Evolutionary conservation across 2,888 invertebrate species (phyloP).

Genomic region (Ecliptopera silaceata): DNA sequence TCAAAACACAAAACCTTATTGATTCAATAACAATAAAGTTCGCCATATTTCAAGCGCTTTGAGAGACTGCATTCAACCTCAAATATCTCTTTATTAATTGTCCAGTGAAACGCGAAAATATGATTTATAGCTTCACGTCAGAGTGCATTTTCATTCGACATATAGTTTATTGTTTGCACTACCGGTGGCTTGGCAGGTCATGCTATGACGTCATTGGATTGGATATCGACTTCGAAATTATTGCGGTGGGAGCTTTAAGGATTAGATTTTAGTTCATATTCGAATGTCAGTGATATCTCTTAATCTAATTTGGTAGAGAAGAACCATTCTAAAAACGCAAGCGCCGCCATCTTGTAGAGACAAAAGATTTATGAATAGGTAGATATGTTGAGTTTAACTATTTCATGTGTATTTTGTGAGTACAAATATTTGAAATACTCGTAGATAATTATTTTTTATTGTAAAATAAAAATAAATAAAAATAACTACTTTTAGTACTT

Average conservation of each 20-base stretch:
- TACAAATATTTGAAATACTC: too few species aligned
- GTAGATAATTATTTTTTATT: too few species aligned
- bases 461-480: too few species aligned
- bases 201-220: slow-evolving; percentile 37
- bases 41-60: neutral
- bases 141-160: slow-evolving; percentile 28
- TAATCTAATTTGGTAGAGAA: neutral
- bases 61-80: neutral
- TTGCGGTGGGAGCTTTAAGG: slow-evolving; percentile 32
- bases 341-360: too few species aligned
- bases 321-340: too few species aligned
- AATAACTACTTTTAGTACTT: too few species aligned
- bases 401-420: too few species aligned
- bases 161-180: slow-evolving; percentile 25
- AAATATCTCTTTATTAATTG: neutral
- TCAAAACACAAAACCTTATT: neutral
- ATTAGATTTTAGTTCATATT: slow-evolving; percentile 23
- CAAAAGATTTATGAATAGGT: too few species aligned
- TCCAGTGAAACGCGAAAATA: neutral
- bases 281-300: slow-evolving; percentile 6
- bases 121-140: slow-evolving; percentile 12
- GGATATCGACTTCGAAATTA: slow-evolving; percentile 40
- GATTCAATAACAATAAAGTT: neutral
- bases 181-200: slow-evolving; percentile 27
- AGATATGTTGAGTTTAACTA: too few species aligned